Conservation (phyloP, 2,113 vertebrate genomes). For the Sphyrna mokarran region DNA sequence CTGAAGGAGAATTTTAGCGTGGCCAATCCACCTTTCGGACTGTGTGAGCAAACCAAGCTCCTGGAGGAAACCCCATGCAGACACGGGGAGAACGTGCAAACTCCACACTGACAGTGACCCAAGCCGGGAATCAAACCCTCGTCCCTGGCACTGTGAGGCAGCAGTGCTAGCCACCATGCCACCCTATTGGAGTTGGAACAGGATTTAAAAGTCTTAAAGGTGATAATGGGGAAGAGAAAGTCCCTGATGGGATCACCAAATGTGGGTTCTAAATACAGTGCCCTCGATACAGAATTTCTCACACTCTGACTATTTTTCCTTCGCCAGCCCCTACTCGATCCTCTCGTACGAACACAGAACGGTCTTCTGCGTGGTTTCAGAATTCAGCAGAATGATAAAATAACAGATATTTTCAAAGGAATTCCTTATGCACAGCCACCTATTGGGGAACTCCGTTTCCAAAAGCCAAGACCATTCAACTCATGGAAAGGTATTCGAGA, state of each 20-base stretch:
- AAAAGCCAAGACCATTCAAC: neutral
- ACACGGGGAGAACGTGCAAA: no score
- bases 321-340: neutral
- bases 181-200: neutral
- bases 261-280: neutral
- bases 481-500: neutral
- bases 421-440: slow-evolving; percentile 27
- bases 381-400: neutral
- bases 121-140: no score
- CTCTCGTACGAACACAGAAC: neutral
- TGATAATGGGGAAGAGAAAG: neutral
- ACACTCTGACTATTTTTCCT: neutral
- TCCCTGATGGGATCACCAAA: neutral
- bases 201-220: neutral
- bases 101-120: no score
- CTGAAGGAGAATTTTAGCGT: no score
- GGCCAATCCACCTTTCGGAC: no score
- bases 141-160: no score
- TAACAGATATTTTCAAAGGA: slow-evolving; percentile 28
- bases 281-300: neutral
- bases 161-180: no score
- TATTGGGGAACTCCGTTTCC: slow-evolving; percentile 16
- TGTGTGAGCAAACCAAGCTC: no score
- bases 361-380: neutral
- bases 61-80: no score